Conservation (phyloP, 2,797 vertebrate species). For the Coreius guichenoti region DNA sequence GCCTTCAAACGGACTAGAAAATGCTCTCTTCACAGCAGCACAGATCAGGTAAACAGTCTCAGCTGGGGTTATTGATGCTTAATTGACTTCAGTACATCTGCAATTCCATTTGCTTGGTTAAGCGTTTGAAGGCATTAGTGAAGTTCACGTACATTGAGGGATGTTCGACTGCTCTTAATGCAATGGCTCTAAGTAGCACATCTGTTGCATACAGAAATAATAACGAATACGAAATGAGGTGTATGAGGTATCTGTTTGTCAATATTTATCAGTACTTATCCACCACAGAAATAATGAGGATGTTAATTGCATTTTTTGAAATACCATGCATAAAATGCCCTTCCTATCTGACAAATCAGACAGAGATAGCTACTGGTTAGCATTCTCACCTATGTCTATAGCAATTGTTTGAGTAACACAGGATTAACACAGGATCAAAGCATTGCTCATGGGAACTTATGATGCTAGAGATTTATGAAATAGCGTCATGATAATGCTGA, state of each 20-base stretch:
- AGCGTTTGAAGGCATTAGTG: slow-evolving; percentile 67
- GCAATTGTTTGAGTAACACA: background rate
- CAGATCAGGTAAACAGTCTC: slow-evolving; percentile 54
- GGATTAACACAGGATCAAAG: background rate
- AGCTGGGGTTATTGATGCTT: slow-evolving; percentile 73
- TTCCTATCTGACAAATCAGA: background rate
- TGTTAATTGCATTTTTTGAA: background rate
- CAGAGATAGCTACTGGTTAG: background rate
- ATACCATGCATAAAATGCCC: background rate
- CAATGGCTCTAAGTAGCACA: slow-evolving; percentile 15
- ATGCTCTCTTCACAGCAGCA: slow-evolving; percentile 58
- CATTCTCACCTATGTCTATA: background rate
- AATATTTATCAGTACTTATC: background rate
- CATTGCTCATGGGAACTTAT: background rate
- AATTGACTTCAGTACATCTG: slow-evolving; percentile 76
- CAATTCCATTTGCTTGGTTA: slow-evolving; percentile 66
- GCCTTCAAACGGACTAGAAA: slow-evolving; percentile 72
- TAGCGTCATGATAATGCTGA: background rate
- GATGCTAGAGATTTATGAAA: background rate
- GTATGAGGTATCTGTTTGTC: too few species aligned
- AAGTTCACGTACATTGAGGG: slow-evolving; percentile 60
- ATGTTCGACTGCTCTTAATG: slow-evolving; percentile 37
- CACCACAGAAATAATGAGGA: background rate
- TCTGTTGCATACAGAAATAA: slow-evolving; percentile 4
- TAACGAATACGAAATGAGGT: background rate